Evolutionary conservation across 1,140 invertebrate species (phyloP).

Genomic region (Drosophila obscura): DNA sequence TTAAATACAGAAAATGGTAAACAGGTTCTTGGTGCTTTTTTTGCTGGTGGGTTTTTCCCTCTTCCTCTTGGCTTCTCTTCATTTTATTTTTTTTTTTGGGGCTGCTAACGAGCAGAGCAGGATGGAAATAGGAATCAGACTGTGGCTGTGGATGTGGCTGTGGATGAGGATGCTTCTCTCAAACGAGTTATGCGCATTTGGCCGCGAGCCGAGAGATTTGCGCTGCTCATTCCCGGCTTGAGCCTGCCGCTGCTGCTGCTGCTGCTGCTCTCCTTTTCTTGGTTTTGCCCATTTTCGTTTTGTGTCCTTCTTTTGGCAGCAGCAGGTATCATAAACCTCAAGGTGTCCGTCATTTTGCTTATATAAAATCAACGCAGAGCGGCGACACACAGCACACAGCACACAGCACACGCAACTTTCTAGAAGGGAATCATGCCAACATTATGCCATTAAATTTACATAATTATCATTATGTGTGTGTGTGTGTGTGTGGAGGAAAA

Average conservation of each 20-base stretch:
- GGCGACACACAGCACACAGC: constrained; percentile 46
- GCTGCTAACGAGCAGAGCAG: constrained; percentile 50
- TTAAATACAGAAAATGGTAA: constrained; percentile 14
- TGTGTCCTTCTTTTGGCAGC: constrained; percentile 20
- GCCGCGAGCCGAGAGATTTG: constrained; percentile 64
- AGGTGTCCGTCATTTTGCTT: constrained; percentile 78
- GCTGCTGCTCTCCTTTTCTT: not conserved
- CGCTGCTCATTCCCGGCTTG: constrained; percentile 54
- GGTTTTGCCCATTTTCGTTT: constrained; percentile 8
- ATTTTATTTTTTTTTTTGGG: constrained; percentile 1
- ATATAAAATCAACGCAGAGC: constrained; percentile 65
- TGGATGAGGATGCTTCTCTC: constrained; percentile 12
- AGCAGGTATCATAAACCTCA: constrained; percentile 65
- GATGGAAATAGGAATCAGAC: constrained; percentile 17
- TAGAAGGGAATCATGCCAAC: constrained; percentile 67
- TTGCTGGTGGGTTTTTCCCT: constrained; percentile 9
- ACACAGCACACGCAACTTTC: constrained; percentile 4
- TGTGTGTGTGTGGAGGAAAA: constrained; percentile 10
- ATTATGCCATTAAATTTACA: constrained; percentile 78
- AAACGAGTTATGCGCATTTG: constrained; percentile 74
- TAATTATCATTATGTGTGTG: constrained; percentile 69
- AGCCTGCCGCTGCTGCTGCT: constrained; percentile 1
- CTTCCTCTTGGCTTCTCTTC: not conserved
- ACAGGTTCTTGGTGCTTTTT: constrained; percentile 24
- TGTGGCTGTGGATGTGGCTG: too few species aligned